These are phyloP conservation scores for Petrocephalus schoutedeni DNA, from an alignment of 2,797 vertebrate genomes.

Conservation along the genomic window DNA sequence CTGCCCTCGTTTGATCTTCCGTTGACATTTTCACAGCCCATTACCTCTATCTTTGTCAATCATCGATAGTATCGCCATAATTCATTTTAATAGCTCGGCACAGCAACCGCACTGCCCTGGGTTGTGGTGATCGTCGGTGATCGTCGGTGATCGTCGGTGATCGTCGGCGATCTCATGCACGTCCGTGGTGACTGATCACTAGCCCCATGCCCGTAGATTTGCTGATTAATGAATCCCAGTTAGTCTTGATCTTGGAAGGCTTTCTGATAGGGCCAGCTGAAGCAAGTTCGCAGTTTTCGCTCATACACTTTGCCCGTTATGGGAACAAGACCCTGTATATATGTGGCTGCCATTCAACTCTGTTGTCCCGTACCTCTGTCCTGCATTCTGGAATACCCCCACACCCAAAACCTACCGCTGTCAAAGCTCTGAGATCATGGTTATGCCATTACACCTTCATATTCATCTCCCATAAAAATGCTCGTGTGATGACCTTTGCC, in stretches of 20 bases:
- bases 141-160: not conserved
- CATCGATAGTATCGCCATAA: not conserved
- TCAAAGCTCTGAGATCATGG: not conserved
- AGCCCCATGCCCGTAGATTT: not conserved
- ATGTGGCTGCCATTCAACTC: not conserved
- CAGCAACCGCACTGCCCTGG: not conserved
- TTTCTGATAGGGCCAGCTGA: not conserved
- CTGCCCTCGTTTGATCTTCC: not conserved
- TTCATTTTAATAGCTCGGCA: not conserved
- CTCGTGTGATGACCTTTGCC: not conserved
- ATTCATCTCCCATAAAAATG: not conserved
- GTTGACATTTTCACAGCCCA: not conserved
- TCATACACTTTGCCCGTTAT: not conserved
- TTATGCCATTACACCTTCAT: not conserved
- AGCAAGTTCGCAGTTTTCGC: not conserved
- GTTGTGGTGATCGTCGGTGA: not conserved
- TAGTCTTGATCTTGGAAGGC: not conserved
- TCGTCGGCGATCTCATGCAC: not conserved
- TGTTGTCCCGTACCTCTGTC: not conserved
- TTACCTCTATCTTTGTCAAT: not conserved
- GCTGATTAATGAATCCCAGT: not conserved
- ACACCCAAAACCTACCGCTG: not conserved
- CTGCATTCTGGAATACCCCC: not conserved
- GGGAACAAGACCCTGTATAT: not conserved
- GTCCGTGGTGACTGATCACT: not conserved